Evolutionary conservation across 1,140 invertebrate genomes (phyloP).

Genomic region (Elysia chlorotica): DNA sequence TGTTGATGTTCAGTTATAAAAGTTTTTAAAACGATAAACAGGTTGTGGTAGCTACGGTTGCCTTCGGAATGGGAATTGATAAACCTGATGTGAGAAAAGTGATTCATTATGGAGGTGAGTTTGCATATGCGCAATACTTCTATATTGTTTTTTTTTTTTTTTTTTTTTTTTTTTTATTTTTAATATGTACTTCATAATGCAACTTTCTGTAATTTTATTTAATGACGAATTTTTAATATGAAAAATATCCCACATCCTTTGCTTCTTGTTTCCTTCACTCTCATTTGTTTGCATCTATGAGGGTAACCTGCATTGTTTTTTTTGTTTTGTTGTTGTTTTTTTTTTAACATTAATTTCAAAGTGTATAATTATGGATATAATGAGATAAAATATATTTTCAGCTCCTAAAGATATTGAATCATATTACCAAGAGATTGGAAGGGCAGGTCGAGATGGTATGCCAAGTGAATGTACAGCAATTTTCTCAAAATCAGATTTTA

Average conservation of each 20-base stretch:
- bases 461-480: constrained; percentile 87
- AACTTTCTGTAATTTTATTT: too few relatives aligned
- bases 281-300: neutral
- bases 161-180: neutral
- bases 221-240: too few relatives aligned
- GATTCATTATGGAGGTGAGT: constrained; percentile 74
- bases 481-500: constrained; percentile 76
- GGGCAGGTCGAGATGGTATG: constrained; percentile 80
- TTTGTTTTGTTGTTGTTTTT: neutral
- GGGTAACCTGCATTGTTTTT: neutral
- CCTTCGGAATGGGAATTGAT: constrained; percentile 98
- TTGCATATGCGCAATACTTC: neutral
- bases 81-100: constrained; percentile 90
- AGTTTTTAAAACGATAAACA: too few relatives aligned
- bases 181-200: too few relatives aligned
- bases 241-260: too few relatives aligned
- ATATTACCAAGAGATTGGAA: constrained; percentile 88
- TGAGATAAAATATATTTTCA: constrained; percentile 57
- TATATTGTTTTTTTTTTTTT: neutral
- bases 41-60: constrained; percentile 86
- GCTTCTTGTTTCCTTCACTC: too few relatives aligned
- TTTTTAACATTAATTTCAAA: neutral
- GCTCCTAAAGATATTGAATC: constrained; percentile 88
- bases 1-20: too few relatives aligned
- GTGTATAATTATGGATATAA: neutral